These are phyloP conservation scores for Arctocebus calabarensis DNA, from an alignment of 2,797 vertebrate species.

Conservation along the genomic window DNA sequence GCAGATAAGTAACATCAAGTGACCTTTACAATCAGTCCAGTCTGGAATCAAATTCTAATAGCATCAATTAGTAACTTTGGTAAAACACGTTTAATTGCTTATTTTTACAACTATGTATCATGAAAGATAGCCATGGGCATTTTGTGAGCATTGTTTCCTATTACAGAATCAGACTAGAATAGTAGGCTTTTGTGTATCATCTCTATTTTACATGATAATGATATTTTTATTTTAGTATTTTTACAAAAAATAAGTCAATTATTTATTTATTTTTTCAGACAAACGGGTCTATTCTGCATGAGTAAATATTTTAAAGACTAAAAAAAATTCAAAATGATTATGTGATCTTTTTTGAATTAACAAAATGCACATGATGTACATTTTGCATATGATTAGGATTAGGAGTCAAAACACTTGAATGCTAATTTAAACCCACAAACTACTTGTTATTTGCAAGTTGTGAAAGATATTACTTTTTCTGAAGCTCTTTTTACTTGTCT, in stretches of 20 bases:
- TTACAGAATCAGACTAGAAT: neutral
- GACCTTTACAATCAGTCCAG: neutral
- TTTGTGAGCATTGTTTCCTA: neutral
- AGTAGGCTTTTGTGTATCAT: neutral
- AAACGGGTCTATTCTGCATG: neutral
- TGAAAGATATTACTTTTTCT: neutral
- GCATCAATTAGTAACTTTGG: neutral
- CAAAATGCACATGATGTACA: neutral
- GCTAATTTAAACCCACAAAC: neutral
- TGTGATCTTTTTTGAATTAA: neutral
- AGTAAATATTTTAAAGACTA: neutral
- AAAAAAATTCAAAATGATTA: neutral
- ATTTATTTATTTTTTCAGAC: neutral
- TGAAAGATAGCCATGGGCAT: neutral
- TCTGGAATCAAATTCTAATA: conserved; percentile 9
- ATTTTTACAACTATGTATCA: conserved; percentile 14
- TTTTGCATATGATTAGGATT: neutral
- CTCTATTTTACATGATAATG: neutral
- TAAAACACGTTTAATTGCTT: conserved; percentile 4
- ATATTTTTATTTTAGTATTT: neutral
- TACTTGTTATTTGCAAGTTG: neutral
- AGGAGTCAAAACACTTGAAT: neutral
- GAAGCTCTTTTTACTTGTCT: neutral
- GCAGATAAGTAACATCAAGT: neutral
- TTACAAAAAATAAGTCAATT: neutral